These are phyloP conservation scores for Isaurus tuberculatus DNA, from an alignment of 92 coral and sea anemone species.

Conservation along the genomic window DNA sequence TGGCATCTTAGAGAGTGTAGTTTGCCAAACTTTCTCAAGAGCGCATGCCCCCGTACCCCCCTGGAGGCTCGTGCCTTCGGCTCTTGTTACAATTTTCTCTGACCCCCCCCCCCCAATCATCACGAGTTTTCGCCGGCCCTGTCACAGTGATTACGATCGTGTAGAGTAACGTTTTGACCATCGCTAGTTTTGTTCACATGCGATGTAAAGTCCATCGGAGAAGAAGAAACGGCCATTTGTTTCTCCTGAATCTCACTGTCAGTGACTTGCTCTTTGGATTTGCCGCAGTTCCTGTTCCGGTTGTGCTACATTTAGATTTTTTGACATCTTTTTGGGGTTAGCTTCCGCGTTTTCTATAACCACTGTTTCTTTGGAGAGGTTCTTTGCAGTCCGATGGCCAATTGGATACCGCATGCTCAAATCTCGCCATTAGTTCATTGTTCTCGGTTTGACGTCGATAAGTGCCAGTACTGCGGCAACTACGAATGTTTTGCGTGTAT, in stretches of 20 bases:
- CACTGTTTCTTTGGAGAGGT: slow-evolving; percentile 65
- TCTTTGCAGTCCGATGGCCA: slow-evolving; percentile 62
- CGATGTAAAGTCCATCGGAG: neutral
- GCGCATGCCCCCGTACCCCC: too few species aligned
- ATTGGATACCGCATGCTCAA: slow-evolving; percentile 51
- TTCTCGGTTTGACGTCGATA: slow-evolving; percentile 60
- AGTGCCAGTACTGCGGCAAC: slow-evolving; percentile 65
- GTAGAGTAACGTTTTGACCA: slow-evolving; percentile 16
- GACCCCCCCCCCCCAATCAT: too few species aligned
- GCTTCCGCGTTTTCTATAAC: slow-evolving; percentile 70
- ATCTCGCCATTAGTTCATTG: slow-evolving; percentile 23
- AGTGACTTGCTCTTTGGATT: slow-evolving; percentile 29
- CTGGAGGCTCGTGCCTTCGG: too few species aligned
- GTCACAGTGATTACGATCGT: slow-evolving; percentile 5
- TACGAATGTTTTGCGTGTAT: slow-evolving; percentile 64
- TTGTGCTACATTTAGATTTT: slow-evolving; percentile 20
- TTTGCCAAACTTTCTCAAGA: too few species aligned
- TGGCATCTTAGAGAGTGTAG: too few species aligned
- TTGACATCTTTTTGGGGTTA: slow-evolving; percentile 65
- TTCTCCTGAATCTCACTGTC: slow-evolving; percentile 18
- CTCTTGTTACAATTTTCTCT: too few species aligned
- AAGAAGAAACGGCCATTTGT: slow-evolving; percentile 1
- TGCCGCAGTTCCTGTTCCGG: slow-evolving; percentile 4
- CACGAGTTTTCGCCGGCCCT: too few species aligned
- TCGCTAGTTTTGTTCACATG: neutral